These are phyloP conservation scores for Pristionchus fissidentatus DNA, from an alignment of 2,888 invertebrate genomes.

Conservation along the genomic window DNA sequence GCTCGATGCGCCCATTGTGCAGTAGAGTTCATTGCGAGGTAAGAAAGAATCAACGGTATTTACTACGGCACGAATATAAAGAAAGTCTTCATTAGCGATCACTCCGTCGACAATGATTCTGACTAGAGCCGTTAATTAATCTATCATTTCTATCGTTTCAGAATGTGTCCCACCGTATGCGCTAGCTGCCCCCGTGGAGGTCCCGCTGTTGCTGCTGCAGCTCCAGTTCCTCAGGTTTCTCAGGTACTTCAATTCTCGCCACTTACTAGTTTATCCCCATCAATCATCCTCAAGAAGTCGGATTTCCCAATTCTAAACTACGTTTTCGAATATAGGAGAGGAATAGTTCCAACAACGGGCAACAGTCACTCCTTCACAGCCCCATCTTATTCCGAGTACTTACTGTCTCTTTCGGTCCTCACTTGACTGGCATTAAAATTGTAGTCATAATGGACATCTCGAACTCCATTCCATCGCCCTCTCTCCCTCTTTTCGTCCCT, in stretches of 20 bases:
- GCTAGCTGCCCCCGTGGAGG: slow-evolving; percentile 48
- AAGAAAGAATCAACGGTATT: background rate
- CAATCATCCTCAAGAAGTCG: background rate
- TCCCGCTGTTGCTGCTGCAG: background rate
- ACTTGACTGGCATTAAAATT: background rate
- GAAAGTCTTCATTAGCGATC: background rate
- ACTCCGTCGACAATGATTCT: background rate
- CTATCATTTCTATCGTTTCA: background rate
- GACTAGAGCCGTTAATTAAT: background rate
- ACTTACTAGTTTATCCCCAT: background rate
- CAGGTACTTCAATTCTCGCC: slow-evolving; percentile 17
- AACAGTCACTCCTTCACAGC: background rate
- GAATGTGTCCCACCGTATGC: slow-evolving; percentile 65
- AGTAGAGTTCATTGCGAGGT: slow-evolving; percentile 67
- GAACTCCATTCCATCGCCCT: background rate
- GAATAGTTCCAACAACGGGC: background rate
- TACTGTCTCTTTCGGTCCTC: background rate
- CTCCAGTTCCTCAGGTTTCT: slow-evolving; percentile 12
- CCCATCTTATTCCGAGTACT: background rate
- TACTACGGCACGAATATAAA: background rate
- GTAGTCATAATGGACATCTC: slow-evolving; percentile 6
- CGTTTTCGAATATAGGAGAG: too few relatives aligned
- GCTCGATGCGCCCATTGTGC: slow-evolving; percentile 73
- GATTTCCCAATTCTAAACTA: background rate
- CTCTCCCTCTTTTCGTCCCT: background rate